Percentiles rank a stretch among this genome's conserved stretches.
phyloP scores from a whole-genome alignment of 1,140 invertebrate species.

The Cydia splendana region DNA sequence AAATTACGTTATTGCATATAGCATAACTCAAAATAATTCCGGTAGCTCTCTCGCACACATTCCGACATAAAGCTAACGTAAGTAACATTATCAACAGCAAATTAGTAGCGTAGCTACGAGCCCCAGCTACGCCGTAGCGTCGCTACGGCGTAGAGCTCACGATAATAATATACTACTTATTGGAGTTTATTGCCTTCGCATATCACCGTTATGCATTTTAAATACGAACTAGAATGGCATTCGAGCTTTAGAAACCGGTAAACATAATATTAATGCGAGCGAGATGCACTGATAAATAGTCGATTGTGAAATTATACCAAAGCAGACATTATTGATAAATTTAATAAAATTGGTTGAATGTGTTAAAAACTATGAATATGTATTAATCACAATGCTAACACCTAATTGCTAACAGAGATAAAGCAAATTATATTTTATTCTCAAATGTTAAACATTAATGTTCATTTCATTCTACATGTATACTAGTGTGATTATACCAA shows the following conservation, averaged over 20 bases:
- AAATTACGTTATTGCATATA: neutral
- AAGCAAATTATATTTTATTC: too few species aligned
- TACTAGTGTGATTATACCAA: too few species aligned
- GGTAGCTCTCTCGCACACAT: slow-evolving; percentile 17
- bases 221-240: neutral
- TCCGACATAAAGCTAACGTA: slow-evolving; percentile 20
- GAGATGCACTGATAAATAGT: too few species aligned
- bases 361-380: too few species aligned
- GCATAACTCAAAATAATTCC: neutral
- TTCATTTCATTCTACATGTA: too few species aligned
- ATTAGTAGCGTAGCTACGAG: slow-evolving; percentile 25
- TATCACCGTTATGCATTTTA: slow-evolving; percentile 3
- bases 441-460: too few species aligned
- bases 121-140: neutral
- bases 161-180: slow-evolving; percentile 20
- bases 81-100: slow-evolving; percentile 29
- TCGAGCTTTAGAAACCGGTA: neutral
- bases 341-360: too few species aligned
- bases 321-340: too few species aligned
- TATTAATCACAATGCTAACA: too few species aligned
- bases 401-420: too few species aligned
- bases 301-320: neutral
- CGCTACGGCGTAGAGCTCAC: slow-evolving; percentile 9
- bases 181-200: slow-evolving; percentile 9
- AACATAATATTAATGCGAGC: neutral